Evolutionary conservation across 53 echinoderm and acorn worm species (phyloP).

Genomic region (Mesocentrotus franciscanus): DNA sequence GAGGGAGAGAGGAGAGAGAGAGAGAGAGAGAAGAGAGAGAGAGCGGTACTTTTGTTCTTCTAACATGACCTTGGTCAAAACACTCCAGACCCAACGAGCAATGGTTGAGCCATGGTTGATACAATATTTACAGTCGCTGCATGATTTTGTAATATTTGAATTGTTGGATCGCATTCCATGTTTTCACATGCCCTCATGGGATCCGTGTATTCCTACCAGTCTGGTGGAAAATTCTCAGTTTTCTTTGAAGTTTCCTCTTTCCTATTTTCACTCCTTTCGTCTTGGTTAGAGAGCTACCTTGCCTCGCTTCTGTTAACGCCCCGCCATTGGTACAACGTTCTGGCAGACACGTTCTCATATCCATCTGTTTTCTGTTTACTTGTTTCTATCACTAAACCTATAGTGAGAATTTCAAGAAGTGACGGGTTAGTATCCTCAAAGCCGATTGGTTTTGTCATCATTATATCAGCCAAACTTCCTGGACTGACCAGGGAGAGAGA

Average conservation of each 20-base stretch:
- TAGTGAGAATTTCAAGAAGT: not conserved
- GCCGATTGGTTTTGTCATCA: slow-evolving; percentile 18
- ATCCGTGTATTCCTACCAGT: not conserved
- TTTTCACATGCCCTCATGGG: not conserved
- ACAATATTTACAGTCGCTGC: not conserved
- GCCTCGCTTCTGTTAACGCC: slow-evolving; percentile 3
- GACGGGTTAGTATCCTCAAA: slow-evolving; percentile 20
- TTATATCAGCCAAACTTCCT: not conserved
- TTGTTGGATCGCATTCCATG: slow-evolving; percentile 18
- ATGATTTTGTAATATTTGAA: not conserved
- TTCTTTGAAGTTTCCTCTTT: not conserved
- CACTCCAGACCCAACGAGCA: not conserved
- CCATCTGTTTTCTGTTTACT: slow-evolving; percentile 29
- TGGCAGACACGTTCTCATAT: slow-evolving; percentile 13
- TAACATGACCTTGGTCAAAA: not conserved
- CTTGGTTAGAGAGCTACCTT: not conserved
- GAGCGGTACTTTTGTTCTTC: not conserved
- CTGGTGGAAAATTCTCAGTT: not conserved
- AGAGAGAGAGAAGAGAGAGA: not conserved
- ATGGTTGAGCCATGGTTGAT: slow-evolving; percentile 38
- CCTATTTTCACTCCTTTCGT: not conserved
- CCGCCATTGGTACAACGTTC: not conserved
- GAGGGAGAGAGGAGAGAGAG: not conserved
- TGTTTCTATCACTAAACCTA: not conserved
- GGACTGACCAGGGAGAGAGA: slow-evolving; percentile 9